phyloP scores from a whole-genome alignment of 2,113 vertebrate species.

The Stigmatopora nigra region DNA sequence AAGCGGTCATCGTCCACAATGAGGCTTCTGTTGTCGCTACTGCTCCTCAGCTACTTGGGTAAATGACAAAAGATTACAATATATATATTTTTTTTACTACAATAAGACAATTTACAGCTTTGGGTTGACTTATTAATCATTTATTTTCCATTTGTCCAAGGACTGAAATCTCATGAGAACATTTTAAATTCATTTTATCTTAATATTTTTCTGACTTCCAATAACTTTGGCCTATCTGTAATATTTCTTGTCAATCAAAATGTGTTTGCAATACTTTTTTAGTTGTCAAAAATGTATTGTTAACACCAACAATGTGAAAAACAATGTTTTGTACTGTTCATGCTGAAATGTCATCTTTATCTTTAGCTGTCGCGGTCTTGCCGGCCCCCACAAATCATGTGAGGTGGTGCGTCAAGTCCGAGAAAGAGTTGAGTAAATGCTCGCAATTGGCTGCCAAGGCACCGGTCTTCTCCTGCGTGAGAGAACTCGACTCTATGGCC shows the following conservation, averaged over 20 bases:
- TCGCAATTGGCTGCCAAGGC: background rate
- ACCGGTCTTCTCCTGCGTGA: slow-evolving; percentile 41
- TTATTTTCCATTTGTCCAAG: no score
- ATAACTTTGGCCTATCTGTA: no score
- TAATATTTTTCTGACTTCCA: no score
- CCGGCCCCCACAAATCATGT: slow-evolving; percentile 28
- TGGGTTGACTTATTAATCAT: no score
- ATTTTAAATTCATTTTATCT: no score
- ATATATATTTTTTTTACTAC: background rate
- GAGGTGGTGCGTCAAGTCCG: slow-evolving; percentile 64
- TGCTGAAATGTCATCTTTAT: no score
- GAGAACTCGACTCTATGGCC: background rate
- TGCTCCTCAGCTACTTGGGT: slow-evolving; percentile 64
- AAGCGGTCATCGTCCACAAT: slow-evolving; percentile 45
- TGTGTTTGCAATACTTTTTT: no score
- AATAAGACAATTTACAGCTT: no score
- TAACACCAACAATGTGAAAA: no score
- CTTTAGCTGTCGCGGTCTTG: slow-evolving; percentile 15
- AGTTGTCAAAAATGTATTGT: background rate
- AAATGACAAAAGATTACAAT: slow-evolving; percentile 22
- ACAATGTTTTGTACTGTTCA: background rate
- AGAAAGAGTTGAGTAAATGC: slow-evolving; percentile 51
- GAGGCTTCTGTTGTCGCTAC: slow-evolving; percentile 37
- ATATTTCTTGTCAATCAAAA: no score
- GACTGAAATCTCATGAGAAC: no score